These are phyloP conservation scores for Serinus canaria DNA, from an alignment of 2,113 vertebrate genomes.

Conservation along the genomic window DNA sequence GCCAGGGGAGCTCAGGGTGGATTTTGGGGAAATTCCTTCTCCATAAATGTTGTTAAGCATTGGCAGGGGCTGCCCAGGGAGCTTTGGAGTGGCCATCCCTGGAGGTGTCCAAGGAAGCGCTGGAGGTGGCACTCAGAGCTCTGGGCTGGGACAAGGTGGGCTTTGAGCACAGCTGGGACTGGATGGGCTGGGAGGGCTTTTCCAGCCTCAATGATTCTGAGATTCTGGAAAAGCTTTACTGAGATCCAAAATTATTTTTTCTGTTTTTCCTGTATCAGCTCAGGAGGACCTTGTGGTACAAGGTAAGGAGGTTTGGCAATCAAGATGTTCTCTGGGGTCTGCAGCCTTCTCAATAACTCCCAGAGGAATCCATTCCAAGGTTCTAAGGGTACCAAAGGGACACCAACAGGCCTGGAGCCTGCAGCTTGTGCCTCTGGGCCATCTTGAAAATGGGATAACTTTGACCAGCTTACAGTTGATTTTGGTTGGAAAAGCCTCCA, in stretches of 20 bases:
- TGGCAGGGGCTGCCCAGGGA: background rate
- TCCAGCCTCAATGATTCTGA: too few relatives aligned
- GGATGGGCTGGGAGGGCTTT: accelerated
- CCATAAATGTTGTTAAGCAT: too few relatives aligned
- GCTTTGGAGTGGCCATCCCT: background rate
- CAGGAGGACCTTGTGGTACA: too few relatives aligned
- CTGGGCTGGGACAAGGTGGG: background rate
- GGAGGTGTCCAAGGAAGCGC: too few relatives aligned
- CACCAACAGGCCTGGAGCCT: background rate
- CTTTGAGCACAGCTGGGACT: accelerated
- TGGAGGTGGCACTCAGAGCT: accelerated
- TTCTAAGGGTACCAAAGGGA: background rate
- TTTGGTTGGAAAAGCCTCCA: background rate
- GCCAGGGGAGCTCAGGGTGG: too few relatives aligned
- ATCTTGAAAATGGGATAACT: background rate
- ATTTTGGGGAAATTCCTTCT: too few relatives aligned
- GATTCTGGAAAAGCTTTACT: background rate
- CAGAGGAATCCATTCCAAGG: background rate
- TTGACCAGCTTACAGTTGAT: background rate
- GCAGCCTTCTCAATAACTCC: background rate
- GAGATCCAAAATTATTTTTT: background rate
- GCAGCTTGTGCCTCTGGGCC: background rate
- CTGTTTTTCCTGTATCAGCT: background rate
- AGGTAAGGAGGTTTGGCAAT: background rate
- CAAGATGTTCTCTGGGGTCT: background rate